Percentiles rank a stretch among this genome's conserved stretches.
phyloP scores from a whole-genome alignment of 1,140 invertebrate genomes.

The Drosophila neocordata region DNA sequence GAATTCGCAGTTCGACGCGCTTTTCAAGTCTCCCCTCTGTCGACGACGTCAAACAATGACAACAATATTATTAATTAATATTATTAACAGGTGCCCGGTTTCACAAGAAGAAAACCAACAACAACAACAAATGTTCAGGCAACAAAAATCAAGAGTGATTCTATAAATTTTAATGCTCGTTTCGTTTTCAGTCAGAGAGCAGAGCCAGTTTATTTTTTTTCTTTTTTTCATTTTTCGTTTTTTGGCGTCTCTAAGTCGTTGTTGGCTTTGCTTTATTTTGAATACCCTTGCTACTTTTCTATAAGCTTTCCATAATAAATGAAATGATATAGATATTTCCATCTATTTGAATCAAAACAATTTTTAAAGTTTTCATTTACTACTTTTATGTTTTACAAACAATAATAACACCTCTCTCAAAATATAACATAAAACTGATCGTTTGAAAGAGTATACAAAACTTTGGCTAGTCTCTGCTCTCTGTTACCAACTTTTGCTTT shows the following conservation, averaged over 20 bases:
- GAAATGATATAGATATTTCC: too few relatives aligned
- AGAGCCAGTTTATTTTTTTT: conserved; percentile 46
- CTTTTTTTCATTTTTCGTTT: too few relatives aligned
- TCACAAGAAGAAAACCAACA: conserved; percentile 40
- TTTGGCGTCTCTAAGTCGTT: neutral
- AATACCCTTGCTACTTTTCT: too few relatives aligned
- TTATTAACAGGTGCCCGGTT: conserved; percentile 73
- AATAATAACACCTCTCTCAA: too few relatives aligned
- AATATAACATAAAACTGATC: too few relatives aligned
- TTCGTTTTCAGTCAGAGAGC: conserved; percentile 3
- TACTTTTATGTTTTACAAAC: too few relatives aligned
- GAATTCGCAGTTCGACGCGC: conserved; percentile 52
- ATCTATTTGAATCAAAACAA: too few relatives aligned
- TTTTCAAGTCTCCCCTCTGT: conserved; percentile 15
- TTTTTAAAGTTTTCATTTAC: too few relatives aligned
- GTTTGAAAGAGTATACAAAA: too few relatives aligned
- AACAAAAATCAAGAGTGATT: conserved; percentile 74
- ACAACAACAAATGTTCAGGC: conserved; percentile 41
- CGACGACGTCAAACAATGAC: conserved; percentile 28
- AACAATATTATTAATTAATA: conserved; percentile 79
- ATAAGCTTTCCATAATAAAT: too few relatives aligned
- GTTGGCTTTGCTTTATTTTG: conserved; percentile 1
- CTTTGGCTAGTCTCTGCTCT: neutral
- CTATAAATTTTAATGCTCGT: conserved; percentile 57
- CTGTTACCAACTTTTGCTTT: neutral